Conservation (phyloP, 30 jellyfish, hydroid and myxozoan species). For the Cassiopea xamachana region DNA sequence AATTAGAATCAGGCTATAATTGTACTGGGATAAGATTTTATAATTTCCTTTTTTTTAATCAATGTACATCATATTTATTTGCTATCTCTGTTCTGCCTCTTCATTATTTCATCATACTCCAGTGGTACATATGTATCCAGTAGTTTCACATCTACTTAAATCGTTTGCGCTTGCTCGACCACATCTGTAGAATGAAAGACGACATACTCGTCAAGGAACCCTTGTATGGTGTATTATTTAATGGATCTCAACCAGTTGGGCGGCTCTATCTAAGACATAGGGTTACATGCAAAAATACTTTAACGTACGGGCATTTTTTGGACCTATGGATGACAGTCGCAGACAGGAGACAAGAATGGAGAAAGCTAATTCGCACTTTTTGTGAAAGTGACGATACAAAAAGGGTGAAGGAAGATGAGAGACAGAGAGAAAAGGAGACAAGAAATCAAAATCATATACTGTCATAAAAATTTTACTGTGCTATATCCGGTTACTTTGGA, state of each 20-base stretch:
- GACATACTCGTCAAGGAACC: not conserved
- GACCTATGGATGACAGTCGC: not conserved
- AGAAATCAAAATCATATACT: conserved; percentile 4
- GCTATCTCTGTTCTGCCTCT: no score
- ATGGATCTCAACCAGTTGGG: conserved; percentile 8
- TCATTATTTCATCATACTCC: no score
- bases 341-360: conserved; percentile 8
- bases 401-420: conserved; percentile 20
- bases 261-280: conserved; percentile 23
- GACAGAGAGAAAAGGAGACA: conserved; percentile 37
- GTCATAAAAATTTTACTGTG: not conserved
- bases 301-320: not conserved
- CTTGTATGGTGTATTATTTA: not conserved
- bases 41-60: no score
- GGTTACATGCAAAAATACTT: conserved; percentile 18
- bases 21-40: no score
- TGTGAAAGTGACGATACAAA: conserved; percentile 8
- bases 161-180: conserved; percentile 46
- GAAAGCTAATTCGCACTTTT: conserved; percentile 15
- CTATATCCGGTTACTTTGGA: not conserved
- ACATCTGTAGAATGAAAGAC: conserved; percentile 2
- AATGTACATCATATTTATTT: no score
- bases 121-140: no score
- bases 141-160: not conserved
- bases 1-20: no score